Evolutionary conservation across 2,888 invertebrate species (phyloP).

Genomic region (Hydrotaea diabolus): DNA sequence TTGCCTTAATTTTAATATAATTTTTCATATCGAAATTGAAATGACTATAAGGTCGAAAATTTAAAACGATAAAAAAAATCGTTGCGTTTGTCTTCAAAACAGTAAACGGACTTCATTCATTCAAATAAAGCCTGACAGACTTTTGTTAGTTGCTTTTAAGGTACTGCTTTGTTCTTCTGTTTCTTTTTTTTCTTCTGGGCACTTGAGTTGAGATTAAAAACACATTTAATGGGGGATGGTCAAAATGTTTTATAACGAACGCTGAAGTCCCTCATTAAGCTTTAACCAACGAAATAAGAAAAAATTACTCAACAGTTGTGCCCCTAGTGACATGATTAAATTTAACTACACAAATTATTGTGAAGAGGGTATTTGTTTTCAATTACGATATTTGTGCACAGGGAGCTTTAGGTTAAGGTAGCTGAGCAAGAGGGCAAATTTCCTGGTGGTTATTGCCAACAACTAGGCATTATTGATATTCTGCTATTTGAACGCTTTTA

Average conservation of each 20-base stretch:
- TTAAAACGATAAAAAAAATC: not conserved
- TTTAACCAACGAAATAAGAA: too few relatives aligned
- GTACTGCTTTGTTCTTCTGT: not conserved
- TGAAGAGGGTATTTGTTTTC: slow-evolving; percentile 22
- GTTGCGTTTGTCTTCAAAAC: not conserved
- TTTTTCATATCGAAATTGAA: slow-evolving; percentile 26
- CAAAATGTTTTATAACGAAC: not conserved
- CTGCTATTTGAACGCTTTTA: slow-evolving; percentile 12
- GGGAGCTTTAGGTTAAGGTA: too few relatives aligned
- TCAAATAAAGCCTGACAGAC: not conserved
- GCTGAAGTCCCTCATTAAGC: not conserved
- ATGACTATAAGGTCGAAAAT: not conserved
- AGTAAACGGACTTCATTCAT: not conserved
- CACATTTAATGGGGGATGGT: not conserved
- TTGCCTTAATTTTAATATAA: slow-evolving; percentile 29
- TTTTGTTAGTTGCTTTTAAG: not conserved
- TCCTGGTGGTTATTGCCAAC: too few relatives aligned
- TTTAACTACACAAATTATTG: slow-evolving; percentile 11
- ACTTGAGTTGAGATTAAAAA: not conserved
- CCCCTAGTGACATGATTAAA: too few relatives aligned
- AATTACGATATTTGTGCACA: slow-evolving; percentile 32
- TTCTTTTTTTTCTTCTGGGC: not conserved
- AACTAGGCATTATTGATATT: slow-evolving; percentile 17
- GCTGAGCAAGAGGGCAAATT: too few relatives aligned
- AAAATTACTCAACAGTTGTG: too few relatives aligned